Evolutionary conservation across 2,888 invertebrate species (phyloP).

Genomic region (Drosophila mulleri): DNA sequence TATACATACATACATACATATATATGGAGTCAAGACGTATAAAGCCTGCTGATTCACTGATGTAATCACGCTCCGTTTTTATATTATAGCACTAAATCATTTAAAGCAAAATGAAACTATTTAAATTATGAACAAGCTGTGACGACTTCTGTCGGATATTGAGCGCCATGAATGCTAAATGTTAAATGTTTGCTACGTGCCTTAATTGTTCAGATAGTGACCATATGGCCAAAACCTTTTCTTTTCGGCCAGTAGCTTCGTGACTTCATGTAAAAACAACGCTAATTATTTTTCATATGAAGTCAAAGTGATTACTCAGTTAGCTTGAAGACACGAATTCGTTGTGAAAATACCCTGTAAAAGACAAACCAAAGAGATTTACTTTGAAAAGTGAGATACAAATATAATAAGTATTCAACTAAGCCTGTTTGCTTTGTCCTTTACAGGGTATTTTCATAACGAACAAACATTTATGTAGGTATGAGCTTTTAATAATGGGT

Average conservation of each 20-base stretch:
- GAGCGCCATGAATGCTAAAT: slow-evolving; percentile 51
- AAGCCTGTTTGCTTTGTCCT: too few species aligned
- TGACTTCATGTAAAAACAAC: slow-evolving; percentile 58
- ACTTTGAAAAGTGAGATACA: too few species aligned
- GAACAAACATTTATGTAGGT: too few species aligned
- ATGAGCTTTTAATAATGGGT: too few species aligned
- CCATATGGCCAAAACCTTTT: slow-evolving; percentile 47
- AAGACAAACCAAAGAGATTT: neutral
- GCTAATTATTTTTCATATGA: slow-evolving; percentile 47
- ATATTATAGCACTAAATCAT: slow-evolving; percentile 6
- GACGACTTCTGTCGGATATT: slow-evolving; percentile 40
- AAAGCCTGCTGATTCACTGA: slow-evolving; percentile 30
- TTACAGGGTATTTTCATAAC: too few species aligned
- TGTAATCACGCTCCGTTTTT: slow-evolving; percentile 18
- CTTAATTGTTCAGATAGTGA: slow-evolving; percentile 13
- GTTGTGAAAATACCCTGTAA: slow-evolving; percentile 15
- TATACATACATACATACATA: neutral
- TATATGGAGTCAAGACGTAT: slow-evolving; percentile 1
- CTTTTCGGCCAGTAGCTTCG: slow-evolving; percentile 32
- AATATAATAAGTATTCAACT: too few species aligned
- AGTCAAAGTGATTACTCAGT: slow-evolving; percentile 24
- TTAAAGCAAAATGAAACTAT: slow-evolving; percentile 37
- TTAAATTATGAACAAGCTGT: slow-evolving; percentile 47
- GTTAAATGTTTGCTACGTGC: slow-evolving; percentile 59
- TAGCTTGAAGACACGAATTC: too few species aligned